phyloP scores from a whole-genome alignment of 2,797 vertebrate species.

The Lacerta bilineata region DNA sequence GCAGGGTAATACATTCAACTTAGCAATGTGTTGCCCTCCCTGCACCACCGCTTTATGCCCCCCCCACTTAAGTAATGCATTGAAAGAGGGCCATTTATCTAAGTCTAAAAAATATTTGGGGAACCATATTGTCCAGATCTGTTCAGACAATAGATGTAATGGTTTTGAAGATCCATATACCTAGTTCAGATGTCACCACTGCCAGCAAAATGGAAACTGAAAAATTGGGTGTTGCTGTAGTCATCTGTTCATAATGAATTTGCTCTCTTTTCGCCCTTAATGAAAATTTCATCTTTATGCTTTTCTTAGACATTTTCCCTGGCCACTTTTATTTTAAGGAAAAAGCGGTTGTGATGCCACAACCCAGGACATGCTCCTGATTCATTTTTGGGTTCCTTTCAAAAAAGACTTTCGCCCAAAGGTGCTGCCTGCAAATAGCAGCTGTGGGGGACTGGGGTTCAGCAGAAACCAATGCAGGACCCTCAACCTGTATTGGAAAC shows the following conservation, averaged over 20 bases:
- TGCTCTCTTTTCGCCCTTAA: slow-evolving; percentile 5
- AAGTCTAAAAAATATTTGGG: slow-evolving; percentile 29
- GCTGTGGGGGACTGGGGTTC: background rate
- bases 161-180: background rate
- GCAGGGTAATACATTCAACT: slow-evolving; percentile 39
- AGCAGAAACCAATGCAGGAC: background rate
- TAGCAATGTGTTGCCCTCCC: slow-evolving; percentile 5
- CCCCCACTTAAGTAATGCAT: slow-evolving; percentile 9
- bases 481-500: background rate
- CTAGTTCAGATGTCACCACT: background rate
- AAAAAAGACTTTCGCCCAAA: background rate
- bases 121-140: background rate
- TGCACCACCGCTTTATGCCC: background rate
- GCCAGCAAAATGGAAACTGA: slow-evolving; percentile 20
- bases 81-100: slow-evolving; percentile 30
- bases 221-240: background rate
- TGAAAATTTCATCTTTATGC: slow-evolving; percentile 2
- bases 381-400: background rate
- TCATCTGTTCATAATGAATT: slow-evolving; percentile 18
- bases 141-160: slow-evolving; percentile 17
- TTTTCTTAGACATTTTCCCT: slow-evolving; percentile 9
- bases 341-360: background rate
- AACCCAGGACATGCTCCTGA: background rate
- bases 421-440: background rate
- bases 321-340: background rate